Evolutionary conservation across 2,888 invertebrate genomes (phyloP).

Genomic region (Platycheirus albimanus): DNA sequence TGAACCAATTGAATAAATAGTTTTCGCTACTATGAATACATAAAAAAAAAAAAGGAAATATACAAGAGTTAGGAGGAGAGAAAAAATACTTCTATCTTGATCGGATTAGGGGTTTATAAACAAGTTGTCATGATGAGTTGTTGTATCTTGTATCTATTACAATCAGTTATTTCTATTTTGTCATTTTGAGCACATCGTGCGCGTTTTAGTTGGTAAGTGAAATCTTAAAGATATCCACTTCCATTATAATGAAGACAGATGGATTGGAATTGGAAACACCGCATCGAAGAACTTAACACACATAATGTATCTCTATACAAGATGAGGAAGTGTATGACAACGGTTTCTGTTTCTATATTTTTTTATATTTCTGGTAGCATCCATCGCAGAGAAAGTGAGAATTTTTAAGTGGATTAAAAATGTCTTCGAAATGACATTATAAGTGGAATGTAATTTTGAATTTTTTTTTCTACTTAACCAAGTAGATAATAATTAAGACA

Average conservation of each 20-base stretch:
- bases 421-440: slow-evolving; percentile 51
- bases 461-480: too few relatives aligned
- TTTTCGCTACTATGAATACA: slow-evolving; percentile 10
- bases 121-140: slow-evolving; percentile 20
- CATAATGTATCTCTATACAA: neutral
- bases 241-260: slow-evolving; percentile 64
- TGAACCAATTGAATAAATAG: slow-evolving; percentile 58
- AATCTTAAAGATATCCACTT: slow-evolving; percentile 63
- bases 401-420: slow-evolving; percentile 36
- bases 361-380: slow-evolving; percentile 3
- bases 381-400: slow-evolving; percentile 62
- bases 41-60: too few relatives aligned
- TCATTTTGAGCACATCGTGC: slow-evolving; percentile 44
- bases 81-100: slow-evolving; percentile 31
- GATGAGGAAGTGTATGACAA: slow-evolving; percentile 42
- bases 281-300: slow-evolving; percentile 33
- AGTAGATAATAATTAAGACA: neutral
- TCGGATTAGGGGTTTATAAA: slow-evolving; percentile 48
- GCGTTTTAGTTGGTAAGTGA: slow-evolving; percentile 58
- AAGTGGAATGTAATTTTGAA: slow-evolving; percentile 67
- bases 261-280: slow-evolving; percentile 49
- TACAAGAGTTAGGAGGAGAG: neutral
- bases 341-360: neutral
- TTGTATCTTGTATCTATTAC: neutral
- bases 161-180: slow-evolving; percentile 49